phyloP scores from a whole-genome alignment of 2,113 vertebrate genomes.

The Tachycineta bicolor region DNA sequence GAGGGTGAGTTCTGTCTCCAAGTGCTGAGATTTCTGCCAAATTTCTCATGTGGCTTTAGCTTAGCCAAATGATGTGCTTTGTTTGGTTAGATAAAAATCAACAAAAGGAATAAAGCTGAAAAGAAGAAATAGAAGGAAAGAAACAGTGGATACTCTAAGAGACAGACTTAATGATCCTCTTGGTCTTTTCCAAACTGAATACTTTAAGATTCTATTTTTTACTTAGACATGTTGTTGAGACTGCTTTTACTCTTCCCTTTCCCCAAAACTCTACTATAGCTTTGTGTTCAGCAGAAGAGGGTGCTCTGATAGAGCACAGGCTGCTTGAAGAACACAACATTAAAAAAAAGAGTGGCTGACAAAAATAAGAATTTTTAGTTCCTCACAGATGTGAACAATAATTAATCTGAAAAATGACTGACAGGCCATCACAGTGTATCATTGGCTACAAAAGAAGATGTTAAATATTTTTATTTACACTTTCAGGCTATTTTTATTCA shows the following conservation, averaged over 20 bases:
- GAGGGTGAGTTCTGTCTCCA: too few relatives aligned
- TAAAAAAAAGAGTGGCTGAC: neutral
- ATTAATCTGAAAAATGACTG: neutral
- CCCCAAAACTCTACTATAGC: neutral
- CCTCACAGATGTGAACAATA: neutral
- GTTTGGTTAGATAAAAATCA: neutral
- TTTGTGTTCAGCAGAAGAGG: neutral
- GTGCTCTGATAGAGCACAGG: neutral
- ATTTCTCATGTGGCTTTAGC: neutral
- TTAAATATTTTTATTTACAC: slow-evolving; percentile 16
- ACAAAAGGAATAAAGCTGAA: neutral
- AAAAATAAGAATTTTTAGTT: neutral
- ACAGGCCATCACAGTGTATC: neutral
- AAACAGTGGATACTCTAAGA: neutral
- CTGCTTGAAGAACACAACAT: neutral
- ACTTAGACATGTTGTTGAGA: neutral
- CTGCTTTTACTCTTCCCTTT: neutral
- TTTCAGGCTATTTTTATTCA: neutral
- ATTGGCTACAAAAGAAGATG: neutral
- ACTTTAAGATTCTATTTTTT: neutral
- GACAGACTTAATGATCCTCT: neutral
- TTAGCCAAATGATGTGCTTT: neutral
- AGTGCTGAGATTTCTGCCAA: neutral
- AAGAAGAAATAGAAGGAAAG: neutral
- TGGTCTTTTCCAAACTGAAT: neutral